These are phyloP conservation scores for Myotis brandtii DNA, from an alignment of 2,113 vertebrate genomes.

Conservation along the genomic window DNA sequence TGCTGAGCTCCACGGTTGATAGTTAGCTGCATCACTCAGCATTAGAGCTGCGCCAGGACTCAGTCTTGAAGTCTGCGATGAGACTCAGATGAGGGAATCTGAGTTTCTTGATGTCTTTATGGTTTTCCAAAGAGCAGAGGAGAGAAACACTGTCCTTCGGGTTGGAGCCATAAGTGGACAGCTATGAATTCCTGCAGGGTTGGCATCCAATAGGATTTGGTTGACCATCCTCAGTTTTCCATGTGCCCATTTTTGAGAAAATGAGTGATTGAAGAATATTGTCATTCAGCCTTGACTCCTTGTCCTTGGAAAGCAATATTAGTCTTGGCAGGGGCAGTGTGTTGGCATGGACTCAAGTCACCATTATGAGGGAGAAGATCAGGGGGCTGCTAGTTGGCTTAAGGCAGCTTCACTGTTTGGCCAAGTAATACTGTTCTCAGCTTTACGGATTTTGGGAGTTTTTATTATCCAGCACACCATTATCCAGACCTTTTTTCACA, in stretches of 20 bases:
- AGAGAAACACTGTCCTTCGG: background rate
- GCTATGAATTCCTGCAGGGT: background rate
- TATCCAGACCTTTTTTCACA: slow-evolving; percentile 62
- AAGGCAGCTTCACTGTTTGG: background rate
- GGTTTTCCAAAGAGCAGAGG: background rate
- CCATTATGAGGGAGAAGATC: background rate
- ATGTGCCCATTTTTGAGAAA: background rate
- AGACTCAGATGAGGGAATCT: background rate
- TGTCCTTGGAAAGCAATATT: background rate
- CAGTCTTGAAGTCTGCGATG: background rate
- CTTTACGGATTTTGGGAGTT: slow-evolving; percentile 33
- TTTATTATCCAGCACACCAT: slow-evolving; percentile 50
- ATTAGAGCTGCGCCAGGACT: background rate
- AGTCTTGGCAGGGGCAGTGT: background rate
- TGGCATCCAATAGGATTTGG: background rate
- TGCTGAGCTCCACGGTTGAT: background rate
- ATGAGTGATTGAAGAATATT: background rate
- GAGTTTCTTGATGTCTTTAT: background rate
- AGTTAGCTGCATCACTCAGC: background rate
- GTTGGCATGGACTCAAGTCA: background rate
- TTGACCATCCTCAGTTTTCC: background rate
- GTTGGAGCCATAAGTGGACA: background rate
- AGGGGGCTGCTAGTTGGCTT: background rate
- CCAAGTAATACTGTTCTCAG: background rate
- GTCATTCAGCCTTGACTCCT: background rate